Evolutionary conservation across 1,140 invertebrate species (phyloP).

Genomic region (Melitaea cinxia): DNA sequence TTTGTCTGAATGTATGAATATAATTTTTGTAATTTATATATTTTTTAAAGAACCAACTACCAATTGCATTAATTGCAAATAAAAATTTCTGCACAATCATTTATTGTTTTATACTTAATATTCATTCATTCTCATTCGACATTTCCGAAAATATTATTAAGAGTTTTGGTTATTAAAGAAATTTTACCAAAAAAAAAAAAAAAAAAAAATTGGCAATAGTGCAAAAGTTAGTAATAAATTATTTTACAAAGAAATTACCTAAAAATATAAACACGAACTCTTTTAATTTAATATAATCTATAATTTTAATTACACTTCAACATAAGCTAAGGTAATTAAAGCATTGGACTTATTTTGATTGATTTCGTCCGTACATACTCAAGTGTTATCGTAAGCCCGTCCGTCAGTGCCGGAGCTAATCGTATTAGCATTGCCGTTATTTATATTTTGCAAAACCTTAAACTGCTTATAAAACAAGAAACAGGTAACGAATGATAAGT

Average conservation of each 20-base stretch:
- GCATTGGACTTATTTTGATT: constrained; percentile 28
- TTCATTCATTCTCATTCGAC: no score
- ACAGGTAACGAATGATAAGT: constrained; percentile 16
- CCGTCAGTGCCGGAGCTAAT: constrained; percentile 25
- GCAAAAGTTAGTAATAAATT: background rate
- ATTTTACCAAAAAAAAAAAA: background rate
- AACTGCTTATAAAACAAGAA: constrained; percentile 33
- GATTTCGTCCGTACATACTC: constrained; percentile 17
- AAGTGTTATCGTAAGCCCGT: constrained; percentile 21
- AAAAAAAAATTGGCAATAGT: background rate
- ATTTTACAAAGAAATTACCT: background rate
- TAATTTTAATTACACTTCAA: constrained; percentile 4
- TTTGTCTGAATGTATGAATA: no score
- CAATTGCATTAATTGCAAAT: no score
- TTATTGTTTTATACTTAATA: no score
- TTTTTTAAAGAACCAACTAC: no score
- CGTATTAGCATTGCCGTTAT: constrained; percentile 22
- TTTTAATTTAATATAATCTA: background rate
- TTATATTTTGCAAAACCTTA: constrained; percentile 35
- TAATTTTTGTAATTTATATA: no score
- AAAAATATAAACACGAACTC: background rate
- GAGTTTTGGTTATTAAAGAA: no score
- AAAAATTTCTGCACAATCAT: no score
- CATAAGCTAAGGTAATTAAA: background rate
- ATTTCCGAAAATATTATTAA: no score